Evolutionary conservation across 2,797 vertebrate species (phyloP).

Genomic region (Tokudaia muenninki): DNA sequence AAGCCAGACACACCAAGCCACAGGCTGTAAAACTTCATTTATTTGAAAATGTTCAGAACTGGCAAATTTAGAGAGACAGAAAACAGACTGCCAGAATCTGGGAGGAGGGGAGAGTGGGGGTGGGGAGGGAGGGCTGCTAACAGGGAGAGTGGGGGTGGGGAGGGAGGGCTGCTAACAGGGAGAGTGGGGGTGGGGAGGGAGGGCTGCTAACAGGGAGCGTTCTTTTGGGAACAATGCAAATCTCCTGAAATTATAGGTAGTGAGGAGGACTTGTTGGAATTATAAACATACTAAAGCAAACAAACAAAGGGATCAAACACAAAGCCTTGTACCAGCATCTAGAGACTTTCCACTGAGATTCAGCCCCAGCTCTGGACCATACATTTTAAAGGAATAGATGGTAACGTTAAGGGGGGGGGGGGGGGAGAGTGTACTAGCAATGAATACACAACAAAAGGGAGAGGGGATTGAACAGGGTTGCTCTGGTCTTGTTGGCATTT

Average conservation of each 20-base stretch:
- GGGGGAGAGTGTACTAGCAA: no score
- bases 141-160: no score
- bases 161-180: no score
- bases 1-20: not conserved
- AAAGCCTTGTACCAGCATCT: not conserved
- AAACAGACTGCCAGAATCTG: not conserved
- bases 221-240: not conserved
- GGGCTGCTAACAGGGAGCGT: no score
- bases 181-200: no score
- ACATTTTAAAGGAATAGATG: not conserved
- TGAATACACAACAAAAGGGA: not conserved
- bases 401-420: not conserved
- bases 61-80: not conserved
- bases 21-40: not conserved
- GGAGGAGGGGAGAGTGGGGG: not conserved
- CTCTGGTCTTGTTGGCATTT: not conserved
- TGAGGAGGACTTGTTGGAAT: not conserved
- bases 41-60: slow-evolving; percentile 21
- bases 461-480: no score
- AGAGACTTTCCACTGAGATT: not conserved
- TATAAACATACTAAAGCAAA: not conserved
- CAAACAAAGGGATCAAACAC: not conserved
- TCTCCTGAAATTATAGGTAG: not conserved
- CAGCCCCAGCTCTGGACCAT: not conserved
- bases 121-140: not conserved